Conservation (phyloP, 2,888 invertebrate genomes). For the Tetragonisca angustula region DNA sequence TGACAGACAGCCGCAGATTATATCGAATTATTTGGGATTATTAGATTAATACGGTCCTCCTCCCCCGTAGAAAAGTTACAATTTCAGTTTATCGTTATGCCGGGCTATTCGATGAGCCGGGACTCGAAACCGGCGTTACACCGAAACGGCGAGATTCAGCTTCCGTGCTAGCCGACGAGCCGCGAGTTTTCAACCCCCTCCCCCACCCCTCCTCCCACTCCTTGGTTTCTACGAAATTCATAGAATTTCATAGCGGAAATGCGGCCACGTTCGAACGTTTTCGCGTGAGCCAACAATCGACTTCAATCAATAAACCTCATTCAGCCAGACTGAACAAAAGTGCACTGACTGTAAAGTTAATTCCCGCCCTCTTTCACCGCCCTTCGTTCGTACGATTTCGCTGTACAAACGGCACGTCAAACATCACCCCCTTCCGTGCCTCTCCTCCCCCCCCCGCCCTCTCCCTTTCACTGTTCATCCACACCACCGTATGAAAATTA, state of each 20-base stretch:
- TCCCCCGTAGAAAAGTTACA: slow-evolving; percentile 71
- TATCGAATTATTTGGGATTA: slow-evolving; percentile 78
- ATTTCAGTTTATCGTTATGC: slow-evolving; percentile 70
- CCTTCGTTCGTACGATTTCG: slow-evolving; percentile 35
- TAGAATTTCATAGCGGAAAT: slow-evolving; percentile 51
- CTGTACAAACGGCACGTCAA: slow-evolving; percentile 53
- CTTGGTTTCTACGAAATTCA: slow-evolving; percentile 42
- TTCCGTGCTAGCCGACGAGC: background rate
- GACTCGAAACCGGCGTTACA: slow-evolving; percentile 18
- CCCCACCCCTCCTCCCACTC: too few species aligned
- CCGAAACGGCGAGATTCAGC: slow-evolving; percentile 15
- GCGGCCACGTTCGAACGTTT: slow-evolving; percentile 32
- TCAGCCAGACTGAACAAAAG: slow-evolving; percentile 57
- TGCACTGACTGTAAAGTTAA: slow-evolving; percentile 62
- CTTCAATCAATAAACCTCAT: slow-evolving; percentile 57
- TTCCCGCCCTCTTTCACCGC: slow-evolving; percentile 19
- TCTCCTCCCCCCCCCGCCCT: background rate
- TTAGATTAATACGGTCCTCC: slow-evolving; percentile 75
- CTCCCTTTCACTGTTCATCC: too few species aligned
- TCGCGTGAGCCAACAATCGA: slow-evolving; percentile 51
- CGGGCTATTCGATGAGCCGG: slow-evolving; percentile 39
- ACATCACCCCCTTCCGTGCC: slow-evolving; percentile 22
- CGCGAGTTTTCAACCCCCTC: slow-evolving; percentile 21
- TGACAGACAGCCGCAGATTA: slow-evolving; percentile 75
- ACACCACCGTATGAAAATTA: slow-evolving; percentile 52